A percentile compares a stretch with the other conserved stretches of the same genome.
Conservation (phyloP, 1,140 invertebrate species). For the Drosophila varians region DNA sequence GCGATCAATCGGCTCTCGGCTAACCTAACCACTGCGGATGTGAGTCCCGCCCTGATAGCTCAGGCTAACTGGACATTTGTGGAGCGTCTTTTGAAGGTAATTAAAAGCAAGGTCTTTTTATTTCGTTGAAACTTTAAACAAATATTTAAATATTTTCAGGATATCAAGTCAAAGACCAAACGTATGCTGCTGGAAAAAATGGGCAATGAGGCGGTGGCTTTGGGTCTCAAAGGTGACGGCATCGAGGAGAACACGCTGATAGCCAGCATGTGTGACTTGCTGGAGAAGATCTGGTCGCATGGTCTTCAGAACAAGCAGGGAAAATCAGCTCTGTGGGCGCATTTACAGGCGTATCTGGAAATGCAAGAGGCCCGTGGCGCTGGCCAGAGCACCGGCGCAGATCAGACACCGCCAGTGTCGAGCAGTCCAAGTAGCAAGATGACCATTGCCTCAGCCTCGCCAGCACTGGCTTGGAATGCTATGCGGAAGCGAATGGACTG, state of each 20-base stretch:
- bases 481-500: slow-evolving; percentile 94
- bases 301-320: slow-evolving; percentile 97
- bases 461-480: slow-evolving; percentile 95
- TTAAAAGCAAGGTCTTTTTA: too few relatives aligned
- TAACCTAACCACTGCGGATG: slow-evolving; percentile 76
- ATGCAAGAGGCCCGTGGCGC: slow-evolving; percentile 89
- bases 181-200: slow-evolving; percentile 99
- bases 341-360: slow-evolving; percentile 95
- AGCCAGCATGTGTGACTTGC: slow-evolving; percentile 97
- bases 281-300: slow-evolving; percentile 99
- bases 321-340: slow-evolving; percentile 97
- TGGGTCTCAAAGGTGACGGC: slow-evolving; percentile 89
- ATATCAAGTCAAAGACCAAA: slow-evolving; percentile 97
- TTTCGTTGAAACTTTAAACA: too few relatives aligned
- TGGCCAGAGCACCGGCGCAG: slow-evolving; percentile 83
- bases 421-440: slow-evolving; percentile 65
- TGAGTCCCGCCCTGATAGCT: slow-evolving; percentile 89
- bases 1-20: slow-evolving; percentile 76
- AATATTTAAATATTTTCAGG: slow-evolving; percentile 84
- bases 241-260: slow-evolving; percentile 99
- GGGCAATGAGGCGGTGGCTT: slow-evolving; percentile 91
- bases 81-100: slow-evolving; percentile 96
- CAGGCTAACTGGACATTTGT: slow-evolving; percentile 99
- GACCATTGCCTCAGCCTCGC: slow-evolving; percentile 84
- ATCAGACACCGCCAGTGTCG: slow-evolving; percentile 84